Evolutionary conservation across 2,888 invertebrate species (phyloP), one percentile per base, ranked within the genome.

Genomic region (Plebejus anna): DNA sequence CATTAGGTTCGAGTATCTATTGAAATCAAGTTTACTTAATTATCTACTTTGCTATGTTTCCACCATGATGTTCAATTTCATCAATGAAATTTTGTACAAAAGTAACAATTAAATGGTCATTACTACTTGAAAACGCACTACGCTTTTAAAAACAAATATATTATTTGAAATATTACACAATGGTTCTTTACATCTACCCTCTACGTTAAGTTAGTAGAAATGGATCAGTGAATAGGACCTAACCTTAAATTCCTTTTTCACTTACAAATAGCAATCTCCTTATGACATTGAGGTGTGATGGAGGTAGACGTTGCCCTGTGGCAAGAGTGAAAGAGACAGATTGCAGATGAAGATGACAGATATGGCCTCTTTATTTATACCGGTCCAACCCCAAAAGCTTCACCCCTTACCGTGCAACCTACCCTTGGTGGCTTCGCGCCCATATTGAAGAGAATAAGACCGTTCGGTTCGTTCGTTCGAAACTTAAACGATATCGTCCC

Each of bases 401-500:
- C 93, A 94, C 92, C 94, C 94, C 94, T 94, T 94, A 94, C 94
- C 94, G 94, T 94, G 92, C 94, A 94, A 95, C 95, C 96, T 91
- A 96, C 96, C 92, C 96, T 95, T 82, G 96, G 96, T 84, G 96
- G 96, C 85, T 96, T 95, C 77, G 96, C 95, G 85, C 98, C 98
- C 84, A 97, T 97, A 89, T 98, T 98, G 95, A 98, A 97, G 87
- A 99, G 96, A 77, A 99, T 96, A 81, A 99, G 95, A 38, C 99
- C 99, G 86, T 99, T 98, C 7, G 98, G 97, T 89, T 99, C 99
- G 88, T 97, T 98, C 72, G 99, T 99, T 79, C 98, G 96, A 86
- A 99, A 98, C 94, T 98, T 98, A 92, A 99, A 98, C 70, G 98
- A 97, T 85, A 99, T 97, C 47, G 97, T 97, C 79, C 98, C 98